phyloP scores from a whole-genome alignment of 2,888 invertebrate genomes.

The Lissonota sp. region DNA sequence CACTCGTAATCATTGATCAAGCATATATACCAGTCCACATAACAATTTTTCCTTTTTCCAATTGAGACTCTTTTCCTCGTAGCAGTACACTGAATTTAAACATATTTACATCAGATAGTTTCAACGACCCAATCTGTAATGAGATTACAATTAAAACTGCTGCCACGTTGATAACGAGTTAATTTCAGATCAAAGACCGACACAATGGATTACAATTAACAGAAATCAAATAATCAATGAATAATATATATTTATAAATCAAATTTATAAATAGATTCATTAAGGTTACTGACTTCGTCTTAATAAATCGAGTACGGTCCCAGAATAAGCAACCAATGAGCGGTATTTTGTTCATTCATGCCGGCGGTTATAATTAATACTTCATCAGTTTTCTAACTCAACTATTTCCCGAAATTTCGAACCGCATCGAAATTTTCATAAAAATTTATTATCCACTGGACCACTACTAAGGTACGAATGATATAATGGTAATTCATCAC shows the following conservation, averaged over 20 bases:
- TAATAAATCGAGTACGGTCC: slow-evolving; percentile 39
- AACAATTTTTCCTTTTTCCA: no score
- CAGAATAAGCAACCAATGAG: slow-evolving; percentile 1
- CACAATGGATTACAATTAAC: background rate
- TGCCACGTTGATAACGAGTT: slow-evolving; percentile 2
- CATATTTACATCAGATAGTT: no score
- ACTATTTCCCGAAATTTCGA: slow-evolving; percentile 44
- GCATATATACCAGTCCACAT: no score
- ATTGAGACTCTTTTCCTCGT: no score
- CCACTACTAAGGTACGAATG: slow-evolving; percentile 12
- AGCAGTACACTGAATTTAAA: no score
- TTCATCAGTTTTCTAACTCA: slow-evolving; percentile 50
- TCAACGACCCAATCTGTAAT: background rate
- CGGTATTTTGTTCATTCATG: slow-evolving; percentile 20
- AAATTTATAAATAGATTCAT: background rate
- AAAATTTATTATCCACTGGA: slow-evolving; percentile 62
- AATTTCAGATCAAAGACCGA: background rate
- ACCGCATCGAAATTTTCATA: slow-evolving; percentile 59
- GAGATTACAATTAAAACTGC: slow-evolving; percentile 4
- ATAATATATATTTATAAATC: background rate
- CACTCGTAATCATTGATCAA: no score
- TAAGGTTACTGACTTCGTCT: background rate
- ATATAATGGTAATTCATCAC: slow-evolving; percentile 24
- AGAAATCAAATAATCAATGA: background rate
- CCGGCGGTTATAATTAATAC: slow-evolving; percentile 60